Evolutionary conservation across 1,140 invertebrate species (phyloP), one percentile per base, ranked within the genome.

Genomic region (Venustaconcha ellipsiformis): DNA sequence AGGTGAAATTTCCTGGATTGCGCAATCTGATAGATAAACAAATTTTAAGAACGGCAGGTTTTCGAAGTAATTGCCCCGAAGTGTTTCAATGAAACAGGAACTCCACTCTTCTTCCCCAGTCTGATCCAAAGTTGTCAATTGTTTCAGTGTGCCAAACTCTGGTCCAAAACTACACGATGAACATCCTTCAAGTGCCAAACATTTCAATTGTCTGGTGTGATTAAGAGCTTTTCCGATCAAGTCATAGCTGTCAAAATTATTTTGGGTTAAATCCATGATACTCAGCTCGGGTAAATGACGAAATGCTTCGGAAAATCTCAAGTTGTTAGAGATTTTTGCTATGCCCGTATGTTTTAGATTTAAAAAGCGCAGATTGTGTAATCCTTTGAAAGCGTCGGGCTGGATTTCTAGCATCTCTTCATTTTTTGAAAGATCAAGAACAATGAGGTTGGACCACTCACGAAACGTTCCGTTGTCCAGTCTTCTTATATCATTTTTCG

Each of bases 371-470:
- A 72, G 55, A 56, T 72, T 72, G n/a, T 56, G 2, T 57, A 72
- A 62, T 14, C 70, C 70, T 14, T 20, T 8, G 57, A 72, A 72
- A 5, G 26, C 14, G n/a, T 57, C 62, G 14, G 18, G 0, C n/a
- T 14, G 20, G 20, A 72, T 18, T 11, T 26, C 14, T 72, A 0
- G 57, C 1, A 72, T 62, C 0, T 57, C 20, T 2, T 30, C 1
- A 55, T 72, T 72, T 2, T 65, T 26, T 20, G 70, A 72, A 48
- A 72, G 4, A 17, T 72, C 70, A 56, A 72, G 70, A 20, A 57
- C 57, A 18, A 37, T 30, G 0, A 72, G 62, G 17, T 30, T 48
- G 0, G 62, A 26, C 26, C 63, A 37, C 15, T 72, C 8, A n/a
- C 57, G 55, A 20, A 72, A 72, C 0, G 30, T 56, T 14, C 60